Base-by-base conservation (phyloP, 2,797 vertebrate genomes). In the Karalla daura region DNA sequence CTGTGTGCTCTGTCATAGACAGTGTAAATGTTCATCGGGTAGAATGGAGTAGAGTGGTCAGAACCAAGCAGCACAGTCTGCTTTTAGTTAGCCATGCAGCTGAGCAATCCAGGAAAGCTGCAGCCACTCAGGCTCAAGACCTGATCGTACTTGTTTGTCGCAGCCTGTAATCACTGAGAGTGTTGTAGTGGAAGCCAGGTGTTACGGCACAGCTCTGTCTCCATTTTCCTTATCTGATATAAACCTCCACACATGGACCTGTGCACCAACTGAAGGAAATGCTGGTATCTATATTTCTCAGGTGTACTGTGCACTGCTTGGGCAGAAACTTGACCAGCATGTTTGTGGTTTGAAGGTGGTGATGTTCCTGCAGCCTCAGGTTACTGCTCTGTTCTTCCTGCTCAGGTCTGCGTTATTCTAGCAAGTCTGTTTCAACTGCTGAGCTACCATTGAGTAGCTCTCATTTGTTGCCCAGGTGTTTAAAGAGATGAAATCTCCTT, bases 301-400 rank as follows among this genome's bases (percentile, higher is more conserved):
- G 12, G 40, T 41, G 15, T 32, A 5, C n/a, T 67, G 11, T 50
- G n/a, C 25, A 47, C 62, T 55, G 13, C 55, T 49, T 9, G 3
- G 27, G 18, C 45, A 63, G 84, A 78, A 89, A 86, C 70, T 50
- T 66, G 80, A 90, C 78, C 78, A 45, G 28, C 36, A 49, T 60
- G n/a, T 20, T 52, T 72, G 63, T 52, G 44, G 25, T 47, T 39
- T 7, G 33, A 18, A 37, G 50, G 20, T n/a, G 33, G 11, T 44
- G 54, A 43, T 52, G 49, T 35, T 8, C 40, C 20, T 63, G 30
- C 9, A 25, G 76, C 24, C 32, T 83, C 24, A 32, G 40, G 72
- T 81, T 84, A 58, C 65, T 1, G 1, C 23, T 18, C 13, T 5
- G 1, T 9, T 64, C 43, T 63, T 32, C 35, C 17, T 62, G 12